A percentile compares a stretch with the other conserved stretches of the same genome.
These are phyloP conservation scores for Baronia brevicornis DNA, from an alignment of 2,888 invertebrate species.

Conservation along the genomic window DNA sequence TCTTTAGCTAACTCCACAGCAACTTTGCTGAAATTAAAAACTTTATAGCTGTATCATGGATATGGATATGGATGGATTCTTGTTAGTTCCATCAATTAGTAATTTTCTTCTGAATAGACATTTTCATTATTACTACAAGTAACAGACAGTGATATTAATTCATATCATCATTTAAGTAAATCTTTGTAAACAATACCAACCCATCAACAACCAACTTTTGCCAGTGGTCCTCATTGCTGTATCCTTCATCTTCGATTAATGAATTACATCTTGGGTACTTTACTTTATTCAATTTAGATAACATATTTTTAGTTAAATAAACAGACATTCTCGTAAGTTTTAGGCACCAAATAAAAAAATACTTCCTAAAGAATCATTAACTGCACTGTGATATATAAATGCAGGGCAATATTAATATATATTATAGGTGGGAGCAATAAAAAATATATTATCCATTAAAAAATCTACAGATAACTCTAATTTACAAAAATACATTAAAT, in stretches of 20 bases:
- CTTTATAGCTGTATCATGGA: no score
- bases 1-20: slow-evolving; percentile 42
- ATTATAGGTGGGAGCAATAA: no score
- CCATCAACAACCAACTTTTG: slow-evolving; percentile 42
- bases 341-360: no score
- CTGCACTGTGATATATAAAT: no score
- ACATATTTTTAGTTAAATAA: slow-evolving; percentile 57
- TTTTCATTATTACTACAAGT: slow-evolving; percentile 6
- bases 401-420: no score
- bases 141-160: slow-evolving; percentile 1
- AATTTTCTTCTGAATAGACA: no score
- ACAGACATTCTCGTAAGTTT: slow-evolving; percentile 53
- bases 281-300: slow-evolving; percentile 47
- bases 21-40: slow-evolving; percentile 38
- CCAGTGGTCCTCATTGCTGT: slow-evolving; percentile 47
- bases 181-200: slow-evolving; percentile 21
- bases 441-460: no score
- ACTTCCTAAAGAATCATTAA: no score
- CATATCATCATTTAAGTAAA: not conserved
- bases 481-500: no score
- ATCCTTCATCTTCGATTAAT: slow-evolving; percentile 30
- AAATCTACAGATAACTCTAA: no score
- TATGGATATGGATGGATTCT: no score
- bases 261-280: slow-evolving; percentile 33
- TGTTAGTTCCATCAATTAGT: no score